These are phyloP conservation scores for Aricia artaxerxes DNA, from an alignment of 2,888 invertebrate species.

Conservation along the genomic window DNA sequence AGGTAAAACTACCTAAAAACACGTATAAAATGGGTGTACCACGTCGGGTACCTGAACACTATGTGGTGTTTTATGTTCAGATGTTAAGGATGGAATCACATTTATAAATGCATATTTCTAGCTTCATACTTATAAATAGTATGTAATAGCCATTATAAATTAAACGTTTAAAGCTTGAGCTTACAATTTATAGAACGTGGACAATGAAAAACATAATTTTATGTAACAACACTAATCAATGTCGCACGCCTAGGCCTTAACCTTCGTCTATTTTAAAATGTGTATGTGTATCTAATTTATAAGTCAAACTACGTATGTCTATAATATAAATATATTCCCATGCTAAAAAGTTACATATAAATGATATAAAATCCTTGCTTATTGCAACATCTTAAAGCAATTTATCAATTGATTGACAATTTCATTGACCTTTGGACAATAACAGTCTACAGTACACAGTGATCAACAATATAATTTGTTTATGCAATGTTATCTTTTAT, in stretches of 20 bases:
- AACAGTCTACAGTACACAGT: slow-evolving; percentile 34
- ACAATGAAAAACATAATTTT: slow-evolving; percentile 6
- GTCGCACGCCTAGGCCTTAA: slow-evolving; percentile 58
- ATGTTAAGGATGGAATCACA: background rate
- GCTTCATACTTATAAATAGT: background rate
- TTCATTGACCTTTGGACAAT: slow-evolving; percentile 46
- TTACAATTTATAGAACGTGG: background rate
- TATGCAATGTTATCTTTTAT: background rate
- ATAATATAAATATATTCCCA: background rate
- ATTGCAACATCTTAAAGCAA: slow-evolving; percentile 1
- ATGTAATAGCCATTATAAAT: background rate
- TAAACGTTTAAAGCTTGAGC: background rate
- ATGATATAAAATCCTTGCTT: background rate
- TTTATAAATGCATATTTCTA: background rate
- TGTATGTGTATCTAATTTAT: slow-evolving; percentile 2
- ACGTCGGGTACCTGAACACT: background rate
- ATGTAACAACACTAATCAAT: slow-evolving; percentile 46
- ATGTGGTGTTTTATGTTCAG: background rate
- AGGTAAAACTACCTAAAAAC: slow-evolving; percentile 65
- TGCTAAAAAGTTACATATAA: background rate
- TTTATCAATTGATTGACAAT: slow-evolving; percentile 33
- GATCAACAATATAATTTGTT: slow-evolving; percentile 30
- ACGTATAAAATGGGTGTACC: background rate
- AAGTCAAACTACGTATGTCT: background rate
- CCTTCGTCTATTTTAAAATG: slow-evolving; percentile 62